Base-by-base conservation (phyloP, 2,113 vertebrate genomes). In the Carassius carassius region DNA sequence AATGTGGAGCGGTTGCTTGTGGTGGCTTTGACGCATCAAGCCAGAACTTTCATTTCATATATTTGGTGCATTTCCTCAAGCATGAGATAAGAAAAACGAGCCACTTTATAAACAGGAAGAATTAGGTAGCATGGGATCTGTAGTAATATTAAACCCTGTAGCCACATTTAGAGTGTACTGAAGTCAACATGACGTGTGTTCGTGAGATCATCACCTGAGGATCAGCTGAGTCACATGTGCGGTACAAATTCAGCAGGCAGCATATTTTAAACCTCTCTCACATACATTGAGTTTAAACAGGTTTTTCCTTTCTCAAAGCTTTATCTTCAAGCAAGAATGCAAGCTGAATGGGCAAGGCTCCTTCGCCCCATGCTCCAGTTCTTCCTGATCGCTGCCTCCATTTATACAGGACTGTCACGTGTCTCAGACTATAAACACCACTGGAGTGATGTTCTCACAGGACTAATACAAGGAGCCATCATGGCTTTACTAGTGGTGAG, bases 341-440 rank as follows among this genome's bases (percentile, higher is more conserved):
- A 93, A 89, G 94, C 90, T 2, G 94, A 97, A 11, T 99, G 97
- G 97, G 97, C 97, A 41, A 93, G 98, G 86, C 96, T 99, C 54
- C 87, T 99, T 56, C 94, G 98, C 79, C 98, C 98, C 65, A 98
- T 96, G 0, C 12, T 97, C 35, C 98, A 99, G 37, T 99, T 99
- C 87, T 97, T 95, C 89, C 95, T 99, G 54, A 92, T 99, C 17
- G 94, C 97, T 0, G 88, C 95, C 5, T 94, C 98, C 0, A 92
- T 99, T 78, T 99, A 95, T 0, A 98, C 99, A 1, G 98, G 97
- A 17, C 92, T 99, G 21, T 99, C 98, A 0, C 94, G 98, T 75
- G 94, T 99, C 70, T 99, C 98, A 0, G 98, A 99, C 83, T 99
- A 99, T 85, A 99, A 99, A 90, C 98, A 99, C 86, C 98, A 99